Evolutionary conservation across 2,888 invertebrate species (phyloP).

Genomic region (Hypolimnas misippus): DNA sequence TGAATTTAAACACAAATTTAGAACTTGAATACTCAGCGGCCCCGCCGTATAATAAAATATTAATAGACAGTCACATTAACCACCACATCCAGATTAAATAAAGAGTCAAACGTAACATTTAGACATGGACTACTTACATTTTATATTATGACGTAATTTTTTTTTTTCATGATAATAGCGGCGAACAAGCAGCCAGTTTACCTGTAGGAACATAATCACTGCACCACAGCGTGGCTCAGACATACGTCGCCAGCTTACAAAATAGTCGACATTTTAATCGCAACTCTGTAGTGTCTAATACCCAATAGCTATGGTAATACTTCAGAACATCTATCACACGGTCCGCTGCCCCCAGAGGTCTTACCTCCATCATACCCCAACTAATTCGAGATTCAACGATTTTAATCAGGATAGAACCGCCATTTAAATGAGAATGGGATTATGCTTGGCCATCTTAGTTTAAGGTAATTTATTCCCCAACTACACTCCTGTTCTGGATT

Average conservation of each 20-base stretch:
- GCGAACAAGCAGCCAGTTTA: no score
- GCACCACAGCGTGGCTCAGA: neutral
- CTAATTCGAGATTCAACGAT: slow-evolving; percentile 41
- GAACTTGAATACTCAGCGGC: no score
- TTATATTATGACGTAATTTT: no score
- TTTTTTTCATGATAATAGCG: no score
- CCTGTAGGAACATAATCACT: no score
- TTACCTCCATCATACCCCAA: slow-evolving; percentile 41
- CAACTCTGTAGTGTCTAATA: slow-evolving; percentile 9
- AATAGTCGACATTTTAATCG: slow-evolving; percentile 18
- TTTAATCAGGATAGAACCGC: slow-evolving; percentile 42
- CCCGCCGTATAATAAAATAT: no score
- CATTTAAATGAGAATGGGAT: slow-evolving; percentile 40
- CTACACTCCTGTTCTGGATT: neutral
- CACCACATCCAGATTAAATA: no score
- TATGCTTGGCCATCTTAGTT: slow-evolving; percentile 29
- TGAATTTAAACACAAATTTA: no score
- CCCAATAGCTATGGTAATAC: slow-evolving; percentile 22
- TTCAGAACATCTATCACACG: slow-evolving; percentile 35
- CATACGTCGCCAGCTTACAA: neutral
- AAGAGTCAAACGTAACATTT: no score
- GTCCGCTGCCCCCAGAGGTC: slow-evolving; percentile 32
- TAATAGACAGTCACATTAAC: no score
- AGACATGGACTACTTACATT: no score
- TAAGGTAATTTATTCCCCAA: slow-evolving; percentile 6